Conservation (phyloP, 2,113 vertebrate species). For the Tor tambroides region DNA sequence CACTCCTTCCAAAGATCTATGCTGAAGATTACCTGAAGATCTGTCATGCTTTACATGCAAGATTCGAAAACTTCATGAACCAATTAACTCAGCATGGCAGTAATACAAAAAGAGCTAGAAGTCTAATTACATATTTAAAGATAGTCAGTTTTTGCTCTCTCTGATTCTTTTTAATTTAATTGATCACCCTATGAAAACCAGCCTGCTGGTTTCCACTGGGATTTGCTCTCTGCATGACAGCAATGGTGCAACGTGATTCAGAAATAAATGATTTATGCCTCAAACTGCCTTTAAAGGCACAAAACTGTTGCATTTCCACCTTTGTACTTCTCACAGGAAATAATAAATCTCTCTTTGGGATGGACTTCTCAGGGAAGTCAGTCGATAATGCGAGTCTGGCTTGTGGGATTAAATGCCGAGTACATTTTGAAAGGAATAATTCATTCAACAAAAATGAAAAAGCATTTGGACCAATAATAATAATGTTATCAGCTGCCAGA, state of each 20-base stretch:
- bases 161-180: slow-evolving; percentile 48
- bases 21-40: slow-evolving; percentile 43
- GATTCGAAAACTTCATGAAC: not conserved
- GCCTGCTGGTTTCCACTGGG: slow-evolving; percentile 52
- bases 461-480: slow-evolving; percentile 60
- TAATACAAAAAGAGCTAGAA: slow-evolving; percentile 25
- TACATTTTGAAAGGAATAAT: slow-evolving; percentile 30
- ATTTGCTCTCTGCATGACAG: slow-evolving; percentile 30
- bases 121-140: slow-evolving; percentile 28
- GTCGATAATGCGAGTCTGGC: slow-evolving; percentile 12
- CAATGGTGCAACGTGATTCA: slow-evolving; percentile 22
- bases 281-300: slow-evolving; percentile 23
- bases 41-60: slow-evolving; percentile 17
- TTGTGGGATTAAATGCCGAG: slow-evolving; percentile 40
- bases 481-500: slow-evolving; percentile 64
- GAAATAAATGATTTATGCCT: slow-evolving; percentile 51
- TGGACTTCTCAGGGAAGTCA: slow-evolving; percentile 39
- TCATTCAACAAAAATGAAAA: not conserved
- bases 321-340: slow-evolving; percentile 47
- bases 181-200: slow-evolving; percentile 59
- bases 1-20: slow-evolving; percentile 46
- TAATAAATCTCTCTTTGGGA: slow-evolving; percentile 47
- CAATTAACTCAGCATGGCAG: slow-evolving; percentile 4
- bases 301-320: slow-evolving; percentile 44
- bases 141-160: slow-evolving; percentile 41